Evolutionary conservation across 2,113 vertebrate species (phyloP), one percentile per base, ranked within the genome.

Genomic region (Lampris megalopsis): DNA sequence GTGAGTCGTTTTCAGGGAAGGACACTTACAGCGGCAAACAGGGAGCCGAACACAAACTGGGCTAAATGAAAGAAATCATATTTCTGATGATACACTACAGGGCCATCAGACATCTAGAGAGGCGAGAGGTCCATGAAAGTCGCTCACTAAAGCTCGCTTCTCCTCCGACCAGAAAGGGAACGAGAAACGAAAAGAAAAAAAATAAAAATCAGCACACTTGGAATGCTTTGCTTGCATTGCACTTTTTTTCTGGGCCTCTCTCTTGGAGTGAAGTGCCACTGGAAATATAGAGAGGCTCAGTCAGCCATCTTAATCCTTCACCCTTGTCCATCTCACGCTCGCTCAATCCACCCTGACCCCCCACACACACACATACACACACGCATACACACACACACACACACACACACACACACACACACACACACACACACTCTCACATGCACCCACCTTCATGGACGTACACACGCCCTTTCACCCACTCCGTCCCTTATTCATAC

Each of bases 251-350:
- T 82, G 67, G 49, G 67, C 75, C 71, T 82, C 71, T 79, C 82
- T 90, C 84, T 87, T 75, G 94, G 64, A 87, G 75, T 68, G 0
- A 89, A 94, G 93, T 91, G 94, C 94, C 91, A 92, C 90, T 90
- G 87, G 90, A 93, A 92, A 93, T 88, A 86, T 90, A 91, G 92
- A 89, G 90, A 84, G 86, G 91, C 88, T 90, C 92, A 90, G 92
- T 94, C 94, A 91, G 93, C 94, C 93, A 91, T 95, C 94, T 94
- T 95, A 95, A 96, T 96, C 95, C 95, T 90, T 93, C 94, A 87
- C 75, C 80, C 80, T 86, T 89, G 85, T 90, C 88, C 82, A 86
- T 90, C 90, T 88, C 85, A 83, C 47, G 81, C 92, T 93, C 92
- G 87, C 94, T 94, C 94, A 94, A 88, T 89, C 93, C 90, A 93